These are phyloP conservation scores for Capreolus pygargus DNA, from an alignment of 2,113 vertebrate genomes.

Conservation along the genomic window DNA sequence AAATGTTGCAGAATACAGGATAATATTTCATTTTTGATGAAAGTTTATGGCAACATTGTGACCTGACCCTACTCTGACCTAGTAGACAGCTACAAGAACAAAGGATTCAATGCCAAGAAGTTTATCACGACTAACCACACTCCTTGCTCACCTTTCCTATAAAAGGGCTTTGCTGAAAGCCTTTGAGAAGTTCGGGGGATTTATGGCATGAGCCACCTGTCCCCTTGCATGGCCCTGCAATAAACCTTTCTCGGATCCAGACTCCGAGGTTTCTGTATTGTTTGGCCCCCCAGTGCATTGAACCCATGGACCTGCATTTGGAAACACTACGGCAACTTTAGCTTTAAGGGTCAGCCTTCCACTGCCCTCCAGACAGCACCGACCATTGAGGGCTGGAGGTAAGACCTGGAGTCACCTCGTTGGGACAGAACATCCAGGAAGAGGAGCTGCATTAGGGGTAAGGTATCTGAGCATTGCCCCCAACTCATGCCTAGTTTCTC, in stretches of 20 bases:
- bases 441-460: no score
- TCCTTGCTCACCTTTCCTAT: neutral
- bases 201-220: neutral
- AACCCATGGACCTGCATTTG: neutral
- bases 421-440: neutral
- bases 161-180: neutral
- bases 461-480: neutral
- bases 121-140: neutral
- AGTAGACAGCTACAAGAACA: neutral
- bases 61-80: neutral
- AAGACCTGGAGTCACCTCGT: fast-evolving
- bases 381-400: fast-evolving
- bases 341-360: neutral
- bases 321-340: neutral
- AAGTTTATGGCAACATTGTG: neutral
- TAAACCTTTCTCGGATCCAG: neutral
- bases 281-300: neutral
- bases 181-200: neutral
- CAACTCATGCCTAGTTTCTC: neutral
- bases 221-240: neutral
- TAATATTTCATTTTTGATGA: neutral
- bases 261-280: neutral
- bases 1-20: neutral
- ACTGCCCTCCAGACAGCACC: fast-evolving
- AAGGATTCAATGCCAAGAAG: neutral